Evolutionary conservation across 2,888 invertebrate genomes (phyloP), one percentile per base, ranked within the genome.

Genomic region (Athripsodes cinereus): DNA sequence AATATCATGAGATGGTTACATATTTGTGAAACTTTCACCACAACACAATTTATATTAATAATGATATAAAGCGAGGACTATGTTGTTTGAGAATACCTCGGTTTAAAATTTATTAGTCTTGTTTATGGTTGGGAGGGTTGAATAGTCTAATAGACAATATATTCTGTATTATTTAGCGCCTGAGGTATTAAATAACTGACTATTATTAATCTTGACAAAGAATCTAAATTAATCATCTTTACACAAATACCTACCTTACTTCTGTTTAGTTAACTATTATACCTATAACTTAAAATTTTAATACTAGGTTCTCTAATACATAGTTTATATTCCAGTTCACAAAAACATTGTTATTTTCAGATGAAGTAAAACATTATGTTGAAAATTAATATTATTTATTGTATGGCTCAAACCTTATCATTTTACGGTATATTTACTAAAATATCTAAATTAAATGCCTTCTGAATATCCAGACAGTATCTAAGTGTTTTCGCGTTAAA

Each of bases 191-290:
- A 40, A 40, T 40, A 40, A 40, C 40, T 8, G 40, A 40, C 40
- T 40, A 40, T 40, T 40, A 40, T 40, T 40, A 40, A 40, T 40
- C 40, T 40, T 40, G 40, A 40, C 40, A 40, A 40, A 40, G 40
- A 40, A 40, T 40, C 5, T 13, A 40, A 40, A 40, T 40, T 40
- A 40, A 40, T 40, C 40, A 40, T 40, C 2, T 40, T 40, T 40
- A 40, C 13, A 40, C 16, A 8, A 13, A 8, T 40, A 13, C 31
- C 40, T 40, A 40, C 16, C 40, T 40, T n/a, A n/a, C n/a, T n/a
- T n/a, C n/a, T n/a, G n/a, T n/a, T n/a, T n/a, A n/a, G n/a, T n/a
- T n/a, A n/a, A n/a, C n/a, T n/a, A n/a, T n/a, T n/a, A n/a, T n/a
- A n/a, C n/a, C n/a, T n/a, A n/a, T n/a, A n/a, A n/a, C n/a, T n/a